These are phyloP conservation scores for Pollimyrus isidori DNA, from an alignment of 2,113 vertebrate genomes.

Conservation along the genomic window DNA sequence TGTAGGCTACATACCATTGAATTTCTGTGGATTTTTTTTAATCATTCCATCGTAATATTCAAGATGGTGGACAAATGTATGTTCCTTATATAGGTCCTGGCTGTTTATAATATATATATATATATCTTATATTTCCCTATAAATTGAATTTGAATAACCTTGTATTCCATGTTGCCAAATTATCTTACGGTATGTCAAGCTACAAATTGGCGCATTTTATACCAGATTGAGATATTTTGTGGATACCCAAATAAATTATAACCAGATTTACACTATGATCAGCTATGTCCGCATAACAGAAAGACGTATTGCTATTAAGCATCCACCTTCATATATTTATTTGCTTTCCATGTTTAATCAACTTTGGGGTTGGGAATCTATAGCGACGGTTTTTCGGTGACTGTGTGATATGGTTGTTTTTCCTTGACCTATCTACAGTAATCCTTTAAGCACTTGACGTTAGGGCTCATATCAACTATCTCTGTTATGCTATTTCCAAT, in stretches of 20 bases:
- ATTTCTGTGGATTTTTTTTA: background rate
- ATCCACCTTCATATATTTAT: background rate
- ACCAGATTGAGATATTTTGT: background rate
- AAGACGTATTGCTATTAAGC: background rate
- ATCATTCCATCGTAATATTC: background rate
- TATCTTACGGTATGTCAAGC: background rate
- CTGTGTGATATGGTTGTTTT: constrained; percentile 28
- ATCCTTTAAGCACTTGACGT: constrained; percentile 63
- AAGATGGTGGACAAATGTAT: background rate
- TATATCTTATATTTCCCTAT: background rate
- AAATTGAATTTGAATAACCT: background rate
- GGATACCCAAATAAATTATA: background rate
- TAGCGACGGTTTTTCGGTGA: background rate
- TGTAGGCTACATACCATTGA: background rate
- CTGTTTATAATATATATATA: no score
- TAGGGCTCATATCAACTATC: constrained; percentile 59
- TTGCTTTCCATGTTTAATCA: background rate
- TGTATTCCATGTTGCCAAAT: background rate
- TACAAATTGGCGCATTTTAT: background rate
- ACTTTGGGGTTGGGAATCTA: background rate
- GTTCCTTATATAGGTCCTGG: background rate
- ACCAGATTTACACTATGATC: background rate
- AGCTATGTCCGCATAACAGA: background rate
- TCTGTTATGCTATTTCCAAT: constrained; percentile 64
- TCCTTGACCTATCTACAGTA: constrained; percentile 35